These are phyloP conservation scores for Leuciscus idus DNA, from an alignment of 2,113 vertebrate genomes.

Conservation along the genomic window DNA sequence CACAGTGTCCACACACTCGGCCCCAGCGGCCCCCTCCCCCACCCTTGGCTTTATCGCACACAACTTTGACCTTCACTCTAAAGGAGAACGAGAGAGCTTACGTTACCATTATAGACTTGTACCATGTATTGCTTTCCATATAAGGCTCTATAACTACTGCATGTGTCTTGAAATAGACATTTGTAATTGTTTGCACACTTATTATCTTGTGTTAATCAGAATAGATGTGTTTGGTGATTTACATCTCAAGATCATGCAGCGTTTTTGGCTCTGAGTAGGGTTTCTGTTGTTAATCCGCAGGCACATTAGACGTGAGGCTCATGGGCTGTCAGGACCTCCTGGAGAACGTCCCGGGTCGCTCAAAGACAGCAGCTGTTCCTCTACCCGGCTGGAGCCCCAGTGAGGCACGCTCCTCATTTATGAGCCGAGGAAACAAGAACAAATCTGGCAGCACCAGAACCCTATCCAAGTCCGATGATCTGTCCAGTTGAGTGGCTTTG, in stretches of 20 bases:
- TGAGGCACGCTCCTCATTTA: slow-evolving; percentile 94
- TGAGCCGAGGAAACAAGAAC: slow-evolving; percentile 92
- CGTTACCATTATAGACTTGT: slow-evolving; percentile 16
- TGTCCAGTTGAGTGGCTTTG: slow-evolving; percentile 89
- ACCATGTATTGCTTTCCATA: slow-evolving; percentile 12
- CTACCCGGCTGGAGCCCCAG: slow-evolving; percentile 96
- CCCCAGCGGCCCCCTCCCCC: background rate
- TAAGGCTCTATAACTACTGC: slow-evolving; percentile 12
- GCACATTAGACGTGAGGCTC: slow-evolving; percentile 96
- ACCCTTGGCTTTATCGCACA: slow-evolving; percentile 10
- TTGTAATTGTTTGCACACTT: background rate
- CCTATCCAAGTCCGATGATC: slow-evolving; percentile 92
- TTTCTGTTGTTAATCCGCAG: slow-evolving; percentile 69
- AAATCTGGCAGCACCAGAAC: slow-evolving; percentile 89
- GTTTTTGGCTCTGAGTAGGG: background rate
- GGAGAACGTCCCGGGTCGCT: slow-evolving; percentile 94
- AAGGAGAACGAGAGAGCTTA: slow-evolving; percentile 7
- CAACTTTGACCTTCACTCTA: slow-evolving; percentile 35
- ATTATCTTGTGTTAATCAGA: slow-evolving; percentile 20
- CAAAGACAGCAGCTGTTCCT: slow-evolving; percentile 88
- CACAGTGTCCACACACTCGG: background rate
- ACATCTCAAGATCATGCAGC: background rate
- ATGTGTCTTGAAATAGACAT: slow-evolving; percentile 7
- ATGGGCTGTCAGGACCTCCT: slow-evolving; percentile 99
- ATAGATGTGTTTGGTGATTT: slow-evolving; percentile 10